Base-by-base conservation (phyloP, 2,888 invertebrate genomes). In the Plutella xylostella region DNA sequence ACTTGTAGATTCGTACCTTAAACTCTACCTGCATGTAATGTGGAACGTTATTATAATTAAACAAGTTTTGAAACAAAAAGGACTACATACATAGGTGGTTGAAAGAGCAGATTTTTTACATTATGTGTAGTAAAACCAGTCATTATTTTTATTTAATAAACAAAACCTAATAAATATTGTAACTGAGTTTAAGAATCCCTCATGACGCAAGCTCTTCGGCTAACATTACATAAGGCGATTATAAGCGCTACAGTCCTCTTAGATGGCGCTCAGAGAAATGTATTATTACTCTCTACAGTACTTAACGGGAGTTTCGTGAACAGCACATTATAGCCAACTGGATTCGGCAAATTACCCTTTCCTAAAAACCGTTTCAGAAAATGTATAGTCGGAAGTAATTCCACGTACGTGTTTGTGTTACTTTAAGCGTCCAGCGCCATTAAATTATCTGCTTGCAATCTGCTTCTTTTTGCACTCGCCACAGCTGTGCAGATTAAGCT, bases 351-450 rank as follows among this genome's bases (percentile, higher is more conserved):
- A 71, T 70, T 70, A 70, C 61, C 62, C 62, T 61, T 61, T 61
- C 65, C 63, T 67, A 65, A 65, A 69, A 68, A 65, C 61, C 59
- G 61, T 60, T 65, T 55, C 59, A 54, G 59, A 65, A 62, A 71
- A 68, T 66, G 60, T 69, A 65, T 66, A 60, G 61, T 50, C 58
- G 65, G 63, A 68, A 68, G 68, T 70, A 64, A 70, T 70, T 70
- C 60, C 54, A 51, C 57, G 61, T 68, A 74, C 72, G 72, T 73
- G 71, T 71, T 74, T 72, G 66, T 66, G 66, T 66, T 60, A 68
- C 61, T 63, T 67, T 68, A 66, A 70, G 54, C 63, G 63, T 63
- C 58, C 58, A 55, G 60, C 54, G 59, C 65, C 60, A 63, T 72
- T 65, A 68, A 71, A 70, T 72, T 68, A 73, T 69, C 67, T 62